A percentile compares a stretch with the other conserved stretches of the same genome.
Conservation (phyloP, 1,140 invertebrate genomes). For the Archivesica marissinica region DNA sequence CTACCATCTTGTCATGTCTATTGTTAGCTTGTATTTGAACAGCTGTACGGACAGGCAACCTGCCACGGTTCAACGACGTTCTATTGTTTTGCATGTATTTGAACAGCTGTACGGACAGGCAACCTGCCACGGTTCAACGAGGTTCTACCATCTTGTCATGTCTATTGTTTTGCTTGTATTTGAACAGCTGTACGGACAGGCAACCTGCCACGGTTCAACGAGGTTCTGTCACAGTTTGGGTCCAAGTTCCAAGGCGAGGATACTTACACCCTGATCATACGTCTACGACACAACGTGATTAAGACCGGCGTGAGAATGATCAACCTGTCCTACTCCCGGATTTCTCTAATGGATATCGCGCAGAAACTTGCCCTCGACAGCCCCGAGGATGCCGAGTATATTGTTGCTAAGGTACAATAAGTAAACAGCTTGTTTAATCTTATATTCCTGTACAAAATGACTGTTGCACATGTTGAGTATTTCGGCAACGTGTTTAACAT, state of each 20-base stretch:
- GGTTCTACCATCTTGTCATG: conserved; percentile 91
- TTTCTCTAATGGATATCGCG: conserved; percentile 97
- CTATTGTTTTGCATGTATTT: too few species aligned
- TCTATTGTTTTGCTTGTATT: not conserved
- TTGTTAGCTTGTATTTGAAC: conserved; percentile 71
- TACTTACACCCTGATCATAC: conserved; percentile 96
- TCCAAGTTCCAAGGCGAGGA: conserved; percentile 89
- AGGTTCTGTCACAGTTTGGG: conserved; percentile 92
- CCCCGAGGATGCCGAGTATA: conserved; percentile 99
- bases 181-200: conserved; percentile 94
- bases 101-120: conserved; percentile 95
- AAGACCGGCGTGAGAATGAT: conserved; percentile 99
- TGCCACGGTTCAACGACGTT: conserved; percentile 97
- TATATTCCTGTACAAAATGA: too few species aligned
- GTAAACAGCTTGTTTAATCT: too few species aligned
- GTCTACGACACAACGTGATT: conserved; percentile 98
- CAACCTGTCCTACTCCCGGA: conserved; percentile 97
- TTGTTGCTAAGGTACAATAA: conserved; percentile 94
- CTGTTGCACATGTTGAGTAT: too few species aligned
- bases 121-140: conserved; percentile 97
- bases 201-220: conserved; percentile 96
- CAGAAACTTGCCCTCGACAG: conserved; percentile 96
- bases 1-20: too few species aligned
- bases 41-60: conserved; percentile 97
- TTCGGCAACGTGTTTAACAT: too few species aligned